These are phyloP conservation scores for Istiophorus platypterus DNA, from an alignment of 2,113 vertebrate genomes.

Conservation along the genomic window DNA sequence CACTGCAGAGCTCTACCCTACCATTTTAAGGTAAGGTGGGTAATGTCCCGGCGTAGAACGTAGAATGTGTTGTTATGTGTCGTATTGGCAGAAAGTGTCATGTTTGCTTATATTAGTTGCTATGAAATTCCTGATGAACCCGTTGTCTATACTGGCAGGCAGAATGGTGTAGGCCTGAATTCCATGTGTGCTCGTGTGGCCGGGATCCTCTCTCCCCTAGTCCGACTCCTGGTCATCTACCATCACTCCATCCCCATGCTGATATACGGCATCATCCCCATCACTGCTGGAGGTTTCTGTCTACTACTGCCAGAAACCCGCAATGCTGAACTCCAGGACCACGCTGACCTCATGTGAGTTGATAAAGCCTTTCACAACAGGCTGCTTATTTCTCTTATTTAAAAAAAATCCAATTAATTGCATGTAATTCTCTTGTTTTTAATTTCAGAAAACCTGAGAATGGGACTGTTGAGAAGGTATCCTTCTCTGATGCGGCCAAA, in stretches of 20 bases:
- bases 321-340: conserved; percentile 82
- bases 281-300: conserved; percentile 77
- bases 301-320: conserved; percentile 88
- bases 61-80: background rate
- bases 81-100: background rate
- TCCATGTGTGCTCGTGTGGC: conserved; percentile 83
- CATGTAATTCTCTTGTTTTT: background rate
- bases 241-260: conserved; percentile 84
- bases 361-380: background rate
- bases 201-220: conserved; percentile 87
- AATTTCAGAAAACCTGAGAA: conserved; percentile 30
- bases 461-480: background rate
- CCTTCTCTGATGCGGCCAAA: background rate
- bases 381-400: background rate
- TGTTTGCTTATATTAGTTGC: background rate
- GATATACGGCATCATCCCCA: conserved; percentile 82
- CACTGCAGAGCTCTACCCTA: conserved; percentile 90
- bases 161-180: conserved; percentile 87
- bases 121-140: background rate
- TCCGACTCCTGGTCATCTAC: conserved; percentile 83
- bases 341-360: conserved; percentile 64
- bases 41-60: background rate
- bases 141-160: conserved; percentile 75
- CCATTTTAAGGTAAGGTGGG: conserved; percentile 85
- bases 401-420: background rate